Conservation (phyloP, 1,140 invertebrate genomes). For the Caenorhabditis briggsae region DNA sequence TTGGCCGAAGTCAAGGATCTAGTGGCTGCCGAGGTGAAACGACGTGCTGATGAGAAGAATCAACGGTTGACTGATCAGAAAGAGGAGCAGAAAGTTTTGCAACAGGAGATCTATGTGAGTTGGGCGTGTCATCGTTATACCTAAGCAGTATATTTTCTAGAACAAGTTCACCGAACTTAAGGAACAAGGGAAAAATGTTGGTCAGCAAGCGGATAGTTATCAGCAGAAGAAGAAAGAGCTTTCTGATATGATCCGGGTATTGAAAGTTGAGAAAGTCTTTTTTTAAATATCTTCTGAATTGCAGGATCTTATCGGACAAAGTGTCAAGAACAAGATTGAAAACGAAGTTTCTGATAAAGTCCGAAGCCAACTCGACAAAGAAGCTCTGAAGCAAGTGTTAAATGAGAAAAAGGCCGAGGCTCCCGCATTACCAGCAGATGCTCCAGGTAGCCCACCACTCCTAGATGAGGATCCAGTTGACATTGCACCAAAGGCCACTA, state of each 20-base stretch:
- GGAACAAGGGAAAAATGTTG: constrained; percentile 6
- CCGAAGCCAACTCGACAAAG: constrained; percentile 58
- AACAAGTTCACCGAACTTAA: constrained; percentile 6
- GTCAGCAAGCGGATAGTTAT: background rate
- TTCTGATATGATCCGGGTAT: constrained; percentile 22
- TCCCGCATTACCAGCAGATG: background rate
- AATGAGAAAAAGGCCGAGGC: constrained; percentile 20
- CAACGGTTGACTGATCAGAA: background rate
- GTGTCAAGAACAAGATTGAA: constrained; percentile 43
- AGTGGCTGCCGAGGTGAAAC: constrained; percentile 30
- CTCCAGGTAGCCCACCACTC: background rate
- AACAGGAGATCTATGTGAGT: no score
- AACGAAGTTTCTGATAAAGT: constrained; percentile 52
- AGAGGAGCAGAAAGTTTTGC: background rate
- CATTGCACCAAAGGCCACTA: constrained; percentile 36
- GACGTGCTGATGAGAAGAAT: constrained; percentile 1
- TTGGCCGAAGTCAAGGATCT: constrained; percentile 41
- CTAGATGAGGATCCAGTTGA: constrained; percentile 27
- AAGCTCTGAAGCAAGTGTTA: constrained; percentile 31
- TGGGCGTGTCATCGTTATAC: no score
- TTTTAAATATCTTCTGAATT: background rate
- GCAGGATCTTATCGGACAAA: background rate
- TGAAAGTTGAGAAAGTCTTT: background rate
- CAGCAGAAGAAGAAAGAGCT: constrained; percentile 1
- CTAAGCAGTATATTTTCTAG: background rate